These are phyloP conservation scores for Haplochromis vanheusdeni DNA, from an alignment of 2,113 vertebrate species.

Conservation along the genomic window DNA sequence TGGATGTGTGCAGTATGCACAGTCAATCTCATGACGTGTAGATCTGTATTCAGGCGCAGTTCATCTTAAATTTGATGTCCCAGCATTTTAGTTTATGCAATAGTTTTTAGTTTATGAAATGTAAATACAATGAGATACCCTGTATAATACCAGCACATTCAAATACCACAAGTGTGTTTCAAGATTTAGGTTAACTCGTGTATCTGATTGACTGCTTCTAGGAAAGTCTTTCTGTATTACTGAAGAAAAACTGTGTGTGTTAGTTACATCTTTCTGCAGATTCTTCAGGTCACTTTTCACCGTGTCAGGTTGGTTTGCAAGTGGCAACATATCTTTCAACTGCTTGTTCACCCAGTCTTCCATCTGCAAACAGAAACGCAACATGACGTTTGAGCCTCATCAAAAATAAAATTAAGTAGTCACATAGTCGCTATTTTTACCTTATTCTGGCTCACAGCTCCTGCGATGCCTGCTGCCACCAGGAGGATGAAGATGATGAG, in stretches of 20 bases:
- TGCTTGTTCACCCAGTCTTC: constrained; percentile 14
- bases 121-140: background rate
- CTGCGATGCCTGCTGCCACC: constrained; percentile 62
- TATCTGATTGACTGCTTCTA: background rate
- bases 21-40: background rate
- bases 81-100: background rate
- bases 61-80: background rate
- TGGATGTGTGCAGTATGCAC: background rate
- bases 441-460: constrained; percentile 22
- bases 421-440: background rate
- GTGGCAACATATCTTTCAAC: constrained; percentile 4
- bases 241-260: background rate
- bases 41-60: background rate
- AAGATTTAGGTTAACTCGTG: background rate
- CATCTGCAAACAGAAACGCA: constrained; percentile 14
- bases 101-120: too few species aligned
- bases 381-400: background rate
- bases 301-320: accelerated
- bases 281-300: constrained; percentile 31
- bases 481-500: constrained; percentile 68
- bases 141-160: background rate
- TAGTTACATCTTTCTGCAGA: constrained; percentile 40
- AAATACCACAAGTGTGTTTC: background rate
- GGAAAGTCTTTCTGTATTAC: background rate
- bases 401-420: background rate